phyloP scores from a whole-genome alignment of 2,797 vertebrate species.

The Tragelaphus eurycerus region DNA sequence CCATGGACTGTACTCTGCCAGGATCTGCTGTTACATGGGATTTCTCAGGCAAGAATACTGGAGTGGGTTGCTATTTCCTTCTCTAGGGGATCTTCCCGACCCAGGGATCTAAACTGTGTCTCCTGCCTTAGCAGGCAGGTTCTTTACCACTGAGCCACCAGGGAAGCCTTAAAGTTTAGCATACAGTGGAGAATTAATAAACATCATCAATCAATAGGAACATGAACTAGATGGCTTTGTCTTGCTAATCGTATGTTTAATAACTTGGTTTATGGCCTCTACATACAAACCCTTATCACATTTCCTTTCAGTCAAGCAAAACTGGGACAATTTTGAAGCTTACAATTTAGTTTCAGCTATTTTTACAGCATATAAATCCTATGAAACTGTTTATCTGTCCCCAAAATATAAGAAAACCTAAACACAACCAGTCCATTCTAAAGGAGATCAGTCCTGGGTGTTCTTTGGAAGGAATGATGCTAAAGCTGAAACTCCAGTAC shows the following conservation, averaged over 20 bases:
- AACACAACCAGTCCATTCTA: background rate
- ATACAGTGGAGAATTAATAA: background rate
- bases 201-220: background rate
- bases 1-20: background rate
- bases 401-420: constrained; percentile 27
- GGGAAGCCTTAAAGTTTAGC: background rate
- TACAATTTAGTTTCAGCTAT: constrained; percentile 8
- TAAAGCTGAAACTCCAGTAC: too few relatives aligned
- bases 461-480: too few relatives aligned
- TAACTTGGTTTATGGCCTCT: background rate
- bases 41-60: background rate
- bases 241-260: background rate
- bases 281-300: background rate
- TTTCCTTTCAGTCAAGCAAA: background rate
- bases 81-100: background rate
- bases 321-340: background rate
- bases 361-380: constrained; percentile 32
- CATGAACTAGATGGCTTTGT: background rate
- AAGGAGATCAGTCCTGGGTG: too few relatives aligned
- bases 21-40: background rate
- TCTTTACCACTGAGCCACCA: background rate
- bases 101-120: background rate
- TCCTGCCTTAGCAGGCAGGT: background rate
- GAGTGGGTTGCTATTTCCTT: background rate
- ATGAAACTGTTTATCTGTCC: constrained; percentile 20